Percentiles rank a stretch among this genome's conserved stretches.
Conservation (phyloP, 2,797 vertebrate genomes). For the Semaprochilodus insignis region DNA sequence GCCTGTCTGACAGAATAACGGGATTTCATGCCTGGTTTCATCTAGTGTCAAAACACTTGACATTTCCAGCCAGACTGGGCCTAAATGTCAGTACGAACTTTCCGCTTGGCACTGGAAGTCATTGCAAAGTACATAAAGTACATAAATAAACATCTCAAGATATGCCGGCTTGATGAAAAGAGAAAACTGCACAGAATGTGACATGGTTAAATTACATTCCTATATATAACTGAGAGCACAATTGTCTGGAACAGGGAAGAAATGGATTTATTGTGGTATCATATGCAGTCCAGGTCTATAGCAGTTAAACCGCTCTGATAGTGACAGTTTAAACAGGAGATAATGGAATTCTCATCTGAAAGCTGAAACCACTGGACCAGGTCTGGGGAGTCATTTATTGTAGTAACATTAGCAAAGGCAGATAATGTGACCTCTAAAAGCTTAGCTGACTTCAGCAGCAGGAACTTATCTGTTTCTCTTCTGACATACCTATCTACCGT, state of each 20-base stretch:
- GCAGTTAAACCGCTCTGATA: slow-evolving; percentile 69
- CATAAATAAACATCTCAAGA: slow-evolving; percentile 20
- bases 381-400: slow-evolving; percentile 59
- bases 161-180: slow-evolving; percentile 41
- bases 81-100: neutral
- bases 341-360: slow-evolving; percentile 68
- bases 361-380: slow-evolving; percentile 62
- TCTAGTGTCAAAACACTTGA: neutral
- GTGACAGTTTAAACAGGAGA: slow-evolving; percentile 67
- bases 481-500: slow-evolving; percentile 8
- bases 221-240: slow-evolving; percentile 62
- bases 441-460: neutral
- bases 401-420: slow-evolving; percentile 26
- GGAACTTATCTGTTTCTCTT: slow-evolving; percentile 9
- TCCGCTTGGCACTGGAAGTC: neutral
- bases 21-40: neutral
- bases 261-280: slow-evolving; percentile 64
- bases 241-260: slow-evolving; percentile 61
- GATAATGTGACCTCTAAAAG: slow-evolving; percentile 11
- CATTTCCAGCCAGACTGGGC: neutral
- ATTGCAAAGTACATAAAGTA: neutral
- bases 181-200: slow-evolving; percentile 22
- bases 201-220: slow-evolving; percentile 53
- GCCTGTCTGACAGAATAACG: neutral
- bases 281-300: slow-evolving; percentile 59